A percentile compares a stretch with the other conserved stretches of the same genome.
Conservation (phyloP, 2,888 invertebrate genomes). For the Bruchidius siliquastri region DNA sequence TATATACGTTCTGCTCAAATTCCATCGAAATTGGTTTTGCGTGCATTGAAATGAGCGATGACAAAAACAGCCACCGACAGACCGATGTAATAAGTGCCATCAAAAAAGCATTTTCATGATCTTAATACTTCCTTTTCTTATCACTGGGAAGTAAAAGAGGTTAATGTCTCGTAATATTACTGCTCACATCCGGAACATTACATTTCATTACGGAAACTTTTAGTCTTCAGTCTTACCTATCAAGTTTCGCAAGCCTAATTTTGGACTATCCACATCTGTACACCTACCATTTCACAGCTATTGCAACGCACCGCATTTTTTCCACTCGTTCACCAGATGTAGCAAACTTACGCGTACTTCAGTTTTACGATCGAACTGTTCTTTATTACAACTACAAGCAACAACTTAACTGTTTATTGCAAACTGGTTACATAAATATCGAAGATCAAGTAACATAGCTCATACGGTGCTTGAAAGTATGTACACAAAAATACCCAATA, state of each 20-base stretch:
- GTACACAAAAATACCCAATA: background rate
- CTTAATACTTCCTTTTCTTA: too few species aligned
- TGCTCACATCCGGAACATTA: too few species aligned
- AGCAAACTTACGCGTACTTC: background rate
- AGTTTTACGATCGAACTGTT: background rate
- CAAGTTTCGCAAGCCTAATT: background rate
- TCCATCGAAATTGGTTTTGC: too few species aligned
- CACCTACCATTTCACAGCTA: background rate
- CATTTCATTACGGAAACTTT: too few species aligned
- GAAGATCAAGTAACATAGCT: background rate
- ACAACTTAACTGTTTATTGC: background rate
- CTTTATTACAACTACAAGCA: background rate
- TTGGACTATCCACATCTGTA: background rate
- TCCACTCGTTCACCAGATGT: background rate
- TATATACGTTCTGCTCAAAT: too few species aligned
- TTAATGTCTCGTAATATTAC: too few species aligned
- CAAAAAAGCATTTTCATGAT: too few species aligned
- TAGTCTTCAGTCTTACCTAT: too few species aligned
- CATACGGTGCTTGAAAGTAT: background rate
- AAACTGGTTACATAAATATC: background rate
- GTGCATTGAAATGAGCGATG: too few species aligned
- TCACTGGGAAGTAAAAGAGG: too few species aligned
- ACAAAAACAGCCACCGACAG: too few species aligned
- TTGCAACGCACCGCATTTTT: background rate
- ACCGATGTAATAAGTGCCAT: too few species aligned